Conservation (phyloP, 64 coral and sea anemone genomes). For the Dendronephthya gigantea region DNA sequence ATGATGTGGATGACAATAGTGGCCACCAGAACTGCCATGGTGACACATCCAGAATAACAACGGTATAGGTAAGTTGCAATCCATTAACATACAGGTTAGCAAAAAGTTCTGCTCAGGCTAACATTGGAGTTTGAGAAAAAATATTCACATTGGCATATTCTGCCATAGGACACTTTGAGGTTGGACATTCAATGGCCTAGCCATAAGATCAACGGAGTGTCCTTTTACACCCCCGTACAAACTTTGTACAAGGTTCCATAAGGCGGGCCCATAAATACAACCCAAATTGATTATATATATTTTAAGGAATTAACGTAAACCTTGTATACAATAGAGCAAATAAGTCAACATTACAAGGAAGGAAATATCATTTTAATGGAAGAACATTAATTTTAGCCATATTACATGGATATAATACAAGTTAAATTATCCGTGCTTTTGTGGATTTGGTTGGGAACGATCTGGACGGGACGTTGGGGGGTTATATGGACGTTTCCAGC, state of each 20-base stretch:
- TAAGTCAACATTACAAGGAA: neutral
- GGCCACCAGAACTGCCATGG: conserved; percentile 15
- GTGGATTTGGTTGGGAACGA: neutral
- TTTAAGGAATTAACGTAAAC: neutral
- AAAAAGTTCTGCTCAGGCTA: neutral
- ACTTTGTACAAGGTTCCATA: neutral
- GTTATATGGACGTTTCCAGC: conserved; percentile 5
- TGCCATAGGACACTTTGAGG: neutral
- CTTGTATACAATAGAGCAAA: conserved; percentile 3
- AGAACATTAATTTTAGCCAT: neutral
- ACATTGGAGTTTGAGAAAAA: neutral
- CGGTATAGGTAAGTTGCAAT: neutral
- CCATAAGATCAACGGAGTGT: neutral
- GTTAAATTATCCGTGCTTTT: neutral
- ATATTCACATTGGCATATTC: neutral
- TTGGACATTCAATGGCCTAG: neutral
- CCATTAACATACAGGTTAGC: neutral
- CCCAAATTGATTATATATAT: neutral
- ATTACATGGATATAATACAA: neutral
- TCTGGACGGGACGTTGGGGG: conserved; percentile 1
- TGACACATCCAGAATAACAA: neutral
- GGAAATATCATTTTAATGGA: neutral
- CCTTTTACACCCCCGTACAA: neutral
- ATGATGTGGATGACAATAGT: neutral
- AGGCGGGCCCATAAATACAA: neutral